Evolutionary conservation across 2,797 vertebrate species (phyloP), one percentile per base, ranked within the genome.

Genomic region (Morus bassanus): DNA sequence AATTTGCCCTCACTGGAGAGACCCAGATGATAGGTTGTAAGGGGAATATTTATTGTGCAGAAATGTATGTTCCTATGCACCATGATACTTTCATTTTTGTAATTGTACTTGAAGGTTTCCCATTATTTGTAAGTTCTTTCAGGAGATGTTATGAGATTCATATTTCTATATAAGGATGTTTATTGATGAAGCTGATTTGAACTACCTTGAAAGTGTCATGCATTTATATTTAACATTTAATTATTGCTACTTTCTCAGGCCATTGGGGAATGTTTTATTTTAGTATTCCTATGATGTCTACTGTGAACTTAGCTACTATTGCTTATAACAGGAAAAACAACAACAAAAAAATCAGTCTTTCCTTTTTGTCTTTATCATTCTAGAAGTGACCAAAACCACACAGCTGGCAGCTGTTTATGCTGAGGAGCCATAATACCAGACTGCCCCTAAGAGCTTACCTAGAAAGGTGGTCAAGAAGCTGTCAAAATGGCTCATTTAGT

Each of bases 401-500:
- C 7, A 87, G 60, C 72, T 89, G 64, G 67, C 0, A 0, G 48
- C 56, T 77, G n/a, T 33, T 83, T 68, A 4, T 68, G 68, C 60
- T 14, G 39, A 80, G 39, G 27, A 91, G 60, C 60, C 48, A 13
- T 43, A 76, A 64, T 17, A 43, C 18, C 75, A 75, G 77, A 27
- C 63, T 82, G 59, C 22, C 70, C 51, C 43, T 53, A 84, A 74
- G 50, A 92, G 57, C 41, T 89, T 53, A 19, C 50, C 24, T 67
- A 74, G 81, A 93, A 91, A 83, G 80, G 81, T 65, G 57, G 57
- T 54, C 0, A 4, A 92, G 69, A 81, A 92, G 46, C 41, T 94
- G 72, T 85, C 83, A 92, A 70, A 95, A 57, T 33, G 68, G 77
- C 70, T 92, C 94, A 63, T 80, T 94, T 91, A 89, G 37, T 59